Base-by-base conservation (phyloP, 2,797 vertebrate species). In the Remorina albescens region DNA sequence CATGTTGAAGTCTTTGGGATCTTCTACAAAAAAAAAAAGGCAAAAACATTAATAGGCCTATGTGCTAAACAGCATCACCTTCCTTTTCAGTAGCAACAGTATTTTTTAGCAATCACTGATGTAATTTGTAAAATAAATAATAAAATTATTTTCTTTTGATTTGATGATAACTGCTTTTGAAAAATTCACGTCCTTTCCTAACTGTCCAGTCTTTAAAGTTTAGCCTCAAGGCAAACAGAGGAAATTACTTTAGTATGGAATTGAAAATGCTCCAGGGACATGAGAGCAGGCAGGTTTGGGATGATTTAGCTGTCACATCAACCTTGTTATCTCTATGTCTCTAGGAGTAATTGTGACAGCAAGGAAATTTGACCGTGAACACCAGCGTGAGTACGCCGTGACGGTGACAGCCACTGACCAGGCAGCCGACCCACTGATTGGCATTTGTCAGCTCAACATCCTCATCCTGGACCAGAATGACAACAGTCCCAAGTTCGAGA, bases 401-500 rank as follows among this genome's bases (percentile, higher is more conserved):
- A 96, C 96, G 0, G 95, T 97, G 81, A 97, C 95, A 0, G 96
- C 96, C 64, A 97, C 96, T 2, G 97, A 97, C 91, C 96, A 95
- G 91, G 96, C 96, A 0, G 88, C 73, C 0, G 96, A 97, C 80
- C 96, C 96, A 0, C 94, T 97, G 67, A 96, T 96, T 71, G 96
- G 96, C 66, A 96, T 97, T 79, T 98, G 96, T 83, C 96, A 96
- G 85, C 95, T 97, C 65, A 97, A 94, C 89, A 86, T 98, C 79
- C 84, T 95, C 80, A 96, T 98, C 71, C 90, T 96, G 89, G 96
- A 98, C 83, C 94, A 97, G 89, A 98, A 98, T 26, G 97, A 97
- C 91, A 98, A 97, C 89, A 96, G 93, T 81, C 96, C 96, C 13
- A 96, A 95, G 92, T 97, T 97, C 89, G 96, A 98, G 93, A 97